These are phyloP conservation scores for Labrus mixtus DNA, from an alignment of 2,113 vertebrate genomes.

Conservation along the genomic window DNA sequence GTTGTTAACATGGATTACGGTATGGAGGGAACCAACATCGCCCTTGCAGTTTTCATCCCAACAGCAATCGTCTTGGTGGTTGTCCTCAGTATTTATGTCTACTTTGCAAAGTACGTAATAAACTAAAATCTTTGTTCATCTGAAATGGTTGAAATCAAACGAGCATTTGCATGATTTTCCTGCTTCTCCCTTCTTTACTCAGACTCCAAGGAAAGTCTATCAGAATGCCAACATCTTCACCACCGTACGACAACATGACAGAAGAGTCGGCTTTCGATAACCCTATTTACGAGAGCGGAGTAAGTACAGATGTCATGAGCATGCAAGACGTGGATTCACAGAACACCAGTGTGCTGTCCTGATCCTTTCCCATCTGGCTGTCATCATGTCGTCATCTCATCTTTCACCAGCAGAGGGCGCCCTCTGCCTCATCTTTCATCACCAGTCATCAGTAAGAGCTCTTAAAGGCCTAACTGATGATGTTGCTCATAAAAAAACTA, in stretches of 20 bases:
- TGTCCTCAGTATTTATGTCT: conserved; percentile 90
- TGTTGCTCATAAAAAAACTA: conserved; percentile 1
- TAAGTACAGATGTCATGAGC: conserved; percentile 88
- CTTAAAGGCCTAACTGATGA: background rate
- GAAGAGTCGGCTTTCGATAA: conserved; percentile 96
- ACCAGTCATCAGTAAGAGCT: conserved; percentile 17
- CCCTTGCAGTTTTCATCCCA: conserved; percentile 91
- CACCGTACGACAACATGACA: conserved; percentile 92
- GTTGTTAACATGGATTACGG: conserved; percentile 86
- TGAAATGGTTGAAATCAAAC: background rate
- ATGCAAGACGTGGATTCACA: conserved; percentile 81
- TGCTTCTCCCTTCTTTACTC: conserved; percentile 26
- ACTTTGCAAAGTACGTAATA: conserved; percentile 91
- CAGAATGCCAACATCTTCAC: conserved; percentile 84
- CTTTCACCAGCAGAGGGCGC: conserved; percentile 71
- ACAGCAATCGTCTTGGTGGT: conserved; percentile 87
- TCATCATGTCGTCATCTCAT: conserved; percentile 56
- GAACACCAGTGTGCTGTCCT: conserved; percentile 83
- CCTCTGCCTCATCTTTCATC: conserved; percentile 28
- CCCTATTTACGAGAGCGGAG: conserved; percentile 94
- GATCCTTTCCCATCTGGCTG: conserved; percentile 63
- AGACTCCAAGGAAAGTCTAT: conserved; percentile 93
- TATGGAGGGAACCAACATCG: conserved; percentile 88
- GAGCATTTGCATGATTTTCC: background rate
- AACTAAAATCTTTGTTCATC: background rate